A percentile compares a stretch with the other conserved stretches of the same genome.
These are phyloP conservation scores for Arrhopalites spinosus DNA, from an alignment of 2,888 invertebrate genomes.

Conservation along the genomic window DNA sequence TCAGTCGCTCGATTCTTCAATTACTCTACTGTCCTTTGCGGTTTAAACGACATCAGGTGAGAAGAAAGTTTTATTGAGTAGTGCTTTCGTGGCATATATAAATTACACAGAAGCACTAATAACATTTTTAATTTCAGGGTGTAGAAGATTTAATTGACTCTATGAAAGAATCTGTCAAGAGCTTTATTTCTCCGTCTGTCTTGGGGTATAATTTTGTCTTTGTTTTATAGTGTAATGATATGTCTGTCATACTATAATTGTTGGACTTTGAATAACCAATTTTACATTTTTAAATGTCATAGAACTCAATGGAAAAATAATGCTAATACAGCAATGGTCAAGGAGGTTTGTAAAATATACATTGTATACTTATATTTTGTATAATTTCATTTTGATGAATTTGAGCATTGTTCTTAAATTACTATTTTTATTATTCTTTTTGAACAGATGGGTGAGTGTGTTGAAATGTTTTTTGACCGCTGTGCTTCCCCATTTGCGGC, in stretches of 20 bases:
- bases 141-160: slow-evolving; percentile 74
- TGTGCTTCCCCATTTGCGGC: slow-evolving; percentile 85
- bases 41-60: slow-evolving; percentile 62
- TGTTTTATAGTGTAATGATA: too few relatives aligned
- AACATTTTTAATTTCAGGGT: slow-evolving; percentile 58
- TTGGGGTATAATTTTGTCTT: too few relatives aligned
- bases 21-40: slow-evolving; percentile 71
- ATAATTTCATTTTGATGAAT: background rate
- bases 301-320: slow-evolving; percentile 22
- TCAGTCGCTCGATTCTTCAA: slow-evolving; percentile 88
- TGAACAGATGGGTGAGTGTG: slow-evolving; percentile 76
- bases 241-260: too few relatives aligned
- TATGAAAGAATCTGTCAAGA: slow-evolving; percentile 80
- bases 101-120: too few relatives aligned
- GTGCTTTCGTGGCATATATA: too few relatives aligned
- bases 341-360: slow-evolving; percentile 15
- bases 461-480: slow-evolving; percentile 85
- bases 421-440: background rate
- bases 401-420: background rate
- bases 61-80: too few relatives aligned
- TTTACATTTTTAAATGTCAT: too few relatives aligned
- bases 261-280: too few relatives aligned
- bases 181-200: slow-evolving; percentile 78
- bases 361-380: background rate
- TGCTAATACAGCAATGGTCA: slow-evolving; percentile 15